Evolutionary conservation across 2,113 vertebrate species (phyloP), one percentile per base, ranked within the genome.

Genomic region (Anarhynchus alexandrinus): DNA sequence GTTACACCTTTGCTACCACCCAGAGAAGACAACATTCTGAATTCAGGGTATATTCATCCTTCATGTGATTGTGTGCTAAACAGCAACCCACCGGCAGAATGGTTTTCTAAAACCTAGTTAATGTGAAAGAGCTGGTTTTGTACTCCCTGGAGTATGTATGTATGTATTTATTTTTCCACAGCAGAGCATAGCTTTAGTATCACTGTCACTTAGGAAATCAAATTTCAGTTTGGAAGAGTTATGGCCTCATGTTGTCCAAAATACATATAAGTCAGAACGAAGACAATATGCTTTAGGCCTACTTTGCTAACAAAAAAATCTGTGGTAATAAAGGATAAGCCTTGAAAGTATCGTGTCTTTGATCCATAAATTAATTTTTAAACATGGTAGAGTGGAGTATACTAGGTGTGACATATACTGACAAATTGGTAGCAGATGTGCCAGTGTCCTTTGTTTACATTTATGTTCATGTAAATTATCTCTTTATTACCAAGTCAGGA

Each of bases 391-490:
- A 27, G 16, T 45, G 42, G 45, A 74, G 11, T 64, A 45, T 34
- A 14, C 22, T 3, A 14, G 23, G 40, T 2, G 0, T 76, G 40
- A 34, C 0, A 0, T 32, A 2, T 12, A 40, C 42, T n/a, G 47
- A 16, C 0, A 2, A 61, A 40, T 11, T 30, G 67, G 26, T 45
- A 81, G 42, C 64, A 78, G 67, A 23, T 78, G 36, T 3, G 11
- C 26, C 19, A 9, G 10, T 66, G 18, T 59, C 38, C 30, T 73
- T 10, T 59, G 36, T 27, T 77, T 49, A 32, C 13, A 9, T 88
- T 81, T 72, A 21, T 2, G 2, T 69, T 83, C 9, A 11, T 51
- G 20, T 62, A 21, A 81, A 58, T 70, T n/a, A 27, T 22, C 36
- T 62, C n/a, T 66, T 36, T 43, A 0, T 66, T 77, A 38, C 22